These are phyloP conservation scores for Dascillus cervinus DNA, from an alignment of 2,888 invertebrate genomes.

Conservation along the genomic window DNA sequence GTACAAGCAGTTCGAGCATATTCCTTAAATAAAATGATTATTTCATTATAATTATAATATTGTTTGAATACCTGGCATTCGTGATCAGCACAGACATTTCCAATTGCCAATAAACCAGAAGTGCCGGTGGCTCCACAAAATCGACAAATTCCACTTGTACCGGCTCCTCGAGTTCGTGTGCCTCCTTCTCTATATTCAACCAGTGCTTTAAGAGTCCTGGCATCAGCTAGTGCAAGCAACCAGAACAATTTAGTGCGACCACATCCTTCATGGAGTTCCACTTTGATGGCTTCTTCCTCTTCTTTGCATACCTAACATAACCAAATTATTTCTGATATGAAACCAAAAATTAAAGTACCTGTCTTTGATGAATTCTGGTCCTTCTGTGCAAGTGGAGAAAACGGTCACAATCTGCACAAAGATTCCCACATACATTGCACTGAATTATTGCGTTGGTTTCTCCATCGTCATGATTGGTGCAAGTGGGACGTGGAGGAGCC, in stretches of 20 bases:
- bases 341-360: slow-evolving; percentile 53
- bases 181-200: slow-evolving; percentile 83
- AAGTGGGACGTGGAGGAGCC: slow-evolving; percentile 66
- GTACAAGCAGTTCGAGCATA: slow-evolving; percentile 75
- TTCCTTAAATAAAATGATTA: slow-evolving; percentile 45
- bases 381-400: slow-evolving; percentile 87
- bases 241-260: slow-evolving; percentile 94
- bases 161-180: slow-evolving; percentile 42
- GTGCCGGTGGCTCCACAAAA: slow-evolving; percentile 85
- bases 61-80: slow-evolving; percentile 80
- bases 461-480: slow-evolving; percentile 95
- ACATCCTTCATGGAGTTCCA: slow-evolving; percentile 95
- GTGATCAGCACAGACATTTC: slow-evolving; percentile 87
- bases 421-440: slow-evolving; percentile 83
- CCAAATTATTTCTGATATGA: not conserved
- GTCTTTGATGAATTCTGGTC: slow-evolving; percentile 77
- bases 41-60: slow-evolving; percentile 9
- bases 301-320: slow-evolving; percentile 78
- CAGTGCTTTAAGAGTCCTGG: slow-evolving; percentile 82
- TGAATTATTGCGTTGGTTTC: slow-evolving; percentile 87
- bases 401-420: slow-evolving; percentile 94
- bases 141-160: slow-evolving; percentile 66
- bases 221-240: slow-evolving; percentile 88
- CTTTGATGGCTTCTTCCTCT: slow-evolving; percentile 91
- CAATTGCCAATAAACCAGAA: slow-evolving; percentile 78